Evolutionary conservation across 2,113 vertebrate species (phyloP), one percentile per base, ranked within the genome.

Genomic region (Propithecus coquereli): DNA sequence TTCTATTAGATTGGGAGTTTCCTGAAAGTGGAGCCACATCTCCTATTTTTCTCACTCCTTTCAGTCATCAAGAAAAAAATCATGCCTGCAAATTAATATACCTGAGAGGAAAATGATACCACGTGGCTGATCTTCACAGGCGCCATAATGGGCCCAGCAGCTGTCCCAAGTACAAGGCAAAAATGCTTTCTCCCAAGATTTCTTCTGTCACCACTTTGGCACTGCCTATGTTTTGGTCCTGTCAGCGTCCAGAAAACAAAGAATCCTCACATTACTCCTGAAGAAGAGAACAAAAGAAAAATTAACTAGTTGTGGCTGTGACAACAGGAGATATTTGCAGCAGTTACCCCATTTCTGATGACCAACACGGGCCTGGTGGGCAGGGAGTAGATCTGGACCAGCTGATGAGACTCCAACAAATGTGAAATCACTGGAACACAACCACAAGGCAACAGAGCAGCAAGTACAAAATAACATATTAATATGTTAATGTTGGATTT

Each of bases 31-130:
- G 30, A 90, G 63, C 43, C 59, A 85, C 57, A 5, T 59, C 61
- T 95, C 68, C 50, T 73, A 25, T 43, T 59, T 57, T 47, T 25
- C 50, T 32, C 37, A 92, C 3, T 70, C 32, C 37, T 85, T 93
- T 96, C 34, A 37, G 54, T 87, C 40, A 76, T n/a, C 47, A 91
- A 70, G 83, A 52, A 87, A 89, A 79, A 73, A 92, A 66, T 6
- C 45, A 70, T 34, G 68, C n/a, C 37, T 76, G 71, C 22, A 74
- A 52, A 87, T 76, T 77, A 86, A 87, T 18, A 12, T 97, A 99
- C 98, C 98, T 99, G 99, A 8, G 98, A 99, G 43, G 98, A 98
- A 98, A 98, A 99, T 25, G 98, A 99, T 17, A 99, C 98, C 8
- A 99, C 91, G 0, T 97, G 97, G 93, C 98, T 98, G 93, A 99